phyloP scores from a whole-genome alignment of 92 coral and sea anemone species.

The Blastomussa wellsi region DNA sequence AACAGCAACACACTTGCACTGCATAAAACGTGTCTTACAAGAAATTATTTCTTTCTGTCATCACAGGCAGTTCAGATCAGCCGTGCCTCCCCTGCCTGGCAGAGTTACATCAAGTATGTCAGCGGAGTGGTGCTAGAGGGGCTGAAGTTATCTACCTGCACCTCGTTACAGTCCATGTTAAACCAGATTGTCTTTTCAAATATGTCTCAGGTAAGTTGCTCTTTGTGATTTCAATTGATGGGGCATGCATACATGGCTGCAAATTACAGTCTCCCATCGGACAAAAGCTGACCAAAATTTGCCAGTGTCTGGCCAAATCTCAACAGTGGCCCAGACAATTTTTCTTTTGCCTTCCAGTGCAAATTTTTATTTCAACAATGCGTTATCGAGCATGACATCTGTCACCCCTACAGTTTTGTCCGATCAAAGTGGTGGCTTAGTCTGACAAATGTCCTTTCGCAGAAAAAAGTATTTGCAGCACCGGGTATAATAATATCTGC shows the following conservation, averaged over 20 bases:
- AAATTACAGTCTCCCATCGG: too few species aligned
- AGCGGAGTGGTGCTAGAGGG: slow-evolving; percentile 87
- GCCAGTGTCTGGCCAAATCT: too few species aligned
- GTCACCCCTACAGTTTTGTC: too few species aligned
- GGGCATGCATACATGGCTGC: too few species aligned
- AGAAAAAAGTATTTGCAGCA: too few species aligned
- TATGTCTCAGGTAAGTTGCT: slow-evolving; percentile 66
- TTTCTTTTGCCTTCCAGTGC: too few species aligned
- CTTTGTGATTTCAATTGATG: background rate
- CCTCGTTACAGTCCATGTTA: slow-evolving; percentile 88
- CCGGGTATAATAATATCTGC: background rate
- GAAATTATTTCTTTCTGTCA: background rate
- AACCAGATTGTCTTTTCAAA: slow-evolving; percentile 84
- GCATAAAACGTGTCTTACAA: background rate
- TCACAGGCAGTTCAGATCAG: slow-evolving; percentile 95
- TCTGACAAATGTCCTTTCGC: too few species aligned
- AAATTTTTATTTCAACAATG: too few species aligned
- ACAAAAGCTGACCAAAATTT: too few species aligned
- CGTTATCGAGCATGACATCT: too few species aligned
- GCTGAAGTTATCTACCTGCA: slow-evolving; percentile 71
- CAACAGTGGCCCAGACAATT: too few species aligned
- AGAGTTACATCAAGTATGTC: slow-evolving; percentile 84
- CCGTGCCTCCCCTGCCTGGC: slow-evolving; percentile 99
- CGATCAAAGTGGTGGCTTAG: too few species aligned
- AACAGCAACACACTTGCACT: background rate